Evolutionary conservation across 2,113 vertebrate species (phyloP).

Genomic region (Grammomys surdaster): DNA sequence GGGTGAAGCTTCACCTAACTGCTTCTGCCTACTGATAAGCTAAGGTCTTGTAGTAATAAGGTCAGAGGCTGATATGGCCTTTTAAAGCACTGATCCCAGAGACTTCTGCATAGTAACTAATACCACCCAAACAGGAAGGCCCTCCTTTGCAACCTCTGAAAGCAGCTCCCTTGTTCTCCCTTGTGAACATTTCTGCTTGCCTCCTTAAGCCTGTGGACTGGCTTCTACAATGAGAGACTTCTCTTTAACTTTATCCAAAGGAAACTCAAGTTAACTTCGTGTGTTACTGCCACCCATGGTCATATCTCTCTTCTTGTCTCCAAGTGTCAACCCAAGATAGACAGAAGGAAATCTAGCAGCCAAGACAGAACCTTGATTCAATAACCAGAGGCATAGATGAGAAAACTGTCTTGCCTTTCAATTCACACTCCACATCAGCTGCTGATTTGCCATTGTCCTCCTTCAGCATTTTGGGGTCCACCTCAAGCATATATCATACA

Average conservation of each 20-base stretch:
- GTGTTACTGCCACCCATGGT: not conserved
- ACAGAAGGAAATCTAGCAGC: not conserved
- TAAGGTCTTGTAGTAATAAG: not conserved
- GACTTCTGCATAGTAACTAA: not conserved
- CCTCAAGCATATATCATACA: not conserved
- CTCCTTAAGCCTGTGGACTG: not conserved
- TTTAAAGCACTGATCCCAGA: not conserved
- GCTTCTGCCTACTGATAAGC: not conserved
- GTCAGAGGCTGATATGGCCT: too few species aligned
- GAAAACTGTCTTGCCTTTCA: not conserved
- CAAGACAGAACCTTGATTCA: not conserved
- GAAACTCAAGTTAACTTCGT: not conserved
- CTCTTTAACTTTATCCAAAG: not conserved
- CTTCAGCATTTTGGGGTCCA: not conserved
- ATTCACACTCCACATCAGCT: not conserved
- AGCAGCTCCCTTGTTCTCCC: not conserved
- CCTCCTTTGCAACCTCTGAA: not conserved
- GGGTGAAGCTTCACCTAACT: not conserved
- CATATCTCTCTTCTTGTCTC: not conserved
- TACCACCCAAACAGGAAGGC: not conserved
- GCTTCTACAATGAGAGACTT: not conserved
- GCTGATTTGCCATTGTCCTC: not conserved
- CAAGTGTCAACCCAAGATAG: not conserved
- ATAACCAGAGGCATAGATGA: not conserved
- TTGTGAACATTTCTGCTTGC: not conserved